phyloP scores from a whole-genome alignment of 2,113 vertebrate species.

The Larimichthys crocea region DNA sequence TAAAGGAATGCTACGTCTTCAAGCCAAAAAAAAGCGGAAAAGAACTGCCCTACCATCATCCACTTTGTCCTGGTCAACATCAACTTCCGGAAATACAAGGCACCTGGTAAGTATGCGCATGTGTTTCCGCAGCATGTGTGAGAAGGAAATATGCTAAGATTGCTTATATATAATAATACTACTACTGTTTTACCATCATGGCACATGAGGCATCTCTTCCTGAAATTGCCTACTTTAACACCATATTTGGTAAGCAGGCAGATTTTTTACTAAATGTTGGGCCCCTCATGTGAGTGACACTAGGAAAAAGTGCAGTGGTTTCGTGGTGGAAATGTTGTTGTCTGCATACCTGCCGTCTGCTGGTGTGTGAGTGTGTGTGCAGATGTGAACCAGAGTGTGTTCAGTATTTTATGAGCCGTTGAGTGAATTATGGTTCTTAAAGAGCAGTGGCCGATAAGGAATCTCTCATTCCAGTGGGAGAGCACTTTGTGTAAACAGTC shows the following conservation, averaged over 20 bases:
- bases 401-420: slow-evolving; percentile 52
- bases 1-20: slow-evolving; percentile 98
- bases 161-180: slow-evolving; percentile 13
- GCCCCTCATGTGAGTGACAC: slow-evolving; percentile 23
- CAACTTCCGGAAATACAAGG: slow-evolving; percentile 93
- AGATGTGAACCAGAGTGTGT: slow-evolving; percentile 3
- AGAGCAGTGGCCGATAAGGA: slow-evolving; percentile 50
- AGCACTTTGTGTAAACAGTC: slow-evolving; percentile 59
- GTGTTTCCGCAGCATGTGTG: slow-evolving; percentile 21
- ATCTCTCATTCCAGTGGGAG: slow-evolving; percentile 61
- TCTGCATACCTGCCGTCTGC: slow-evolving; percentile 14
- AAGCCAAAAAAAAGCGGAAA: slow-evolving; percentile 93
- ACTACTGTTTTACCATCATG: slow-evolving; percentile 27
- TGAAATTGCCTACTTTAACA: slow-evolving; percentile 21
- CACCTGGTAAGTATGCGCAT: slow-evolving; percentile 86
- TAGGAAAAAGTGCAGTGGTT: slow-evolving; percentile 15
- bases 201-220: slow-evolving; percentile 49
- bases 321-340: slow-evolving; percentile 6
- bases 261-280: slow-evolving; percentile 2
- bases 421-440: slow-evolving; percentile 50
- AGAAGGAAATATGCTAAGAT: slow-evolving; percentile 34
- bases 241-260: slow-evolving; percentile 1
- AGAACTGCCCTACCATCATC: slow-evolving; percentile 94
- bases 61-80: slow-evolving; percentile 99
- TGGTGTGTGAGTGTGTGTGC: background rate